Evolutionary conservation across 2,797 vertebrate species (phyloP).

Genomic region (Acanthurus leucopareius): DNA sequence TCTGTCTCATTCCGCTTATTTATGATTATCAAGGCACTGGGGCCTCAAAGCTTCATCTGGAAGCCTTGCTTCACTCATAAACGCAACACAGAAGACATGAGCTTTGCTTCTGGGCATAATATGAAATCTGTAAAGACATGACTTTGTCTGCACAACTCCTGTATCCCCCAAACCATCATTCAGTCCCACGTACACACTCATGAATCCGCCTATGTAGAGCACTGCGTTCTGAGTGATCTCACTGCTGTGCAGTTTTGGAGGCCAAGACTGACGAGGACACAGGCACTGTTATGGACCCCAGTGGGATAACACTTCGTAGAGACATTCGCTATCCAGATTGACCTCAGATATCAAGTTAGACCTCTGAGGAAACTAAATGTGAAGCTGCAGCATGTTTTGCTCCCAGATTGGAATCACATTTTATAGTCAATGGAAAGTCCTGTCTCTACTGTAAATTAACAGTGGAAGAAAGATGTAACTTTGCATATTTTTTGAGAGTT

Average conservation of each 20-base stretch:
- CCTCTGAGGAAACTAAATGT: constrained; percentile 39
- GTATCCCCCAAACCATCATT: constrained; percentile 1
- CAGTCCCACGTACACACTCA: constrained; percentile 1
- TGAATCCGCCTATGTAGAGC: constrained; percentile 15
- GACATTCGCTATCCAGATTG: constrained; percentile 36
- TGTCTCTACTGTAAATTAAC: constrained; percentile 23
- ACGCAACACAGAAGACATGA: constrained; percentile 34
- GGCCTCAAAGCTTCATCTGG: constrained; percentile 37
- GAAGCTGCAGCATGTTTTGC: constrained; percentile 46
- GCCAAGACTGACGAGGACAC: constrained; percentile 22
- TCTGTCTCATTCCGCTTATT: constrained; percentile 48
- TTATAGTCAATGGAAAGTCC: constrained; percentile 48
- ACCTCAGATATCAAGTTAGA: constrained; percentile 47
- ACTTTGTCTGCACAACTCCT: constrained; percentile 2
- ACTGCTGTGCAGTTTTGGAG: constrained; percentile 20
- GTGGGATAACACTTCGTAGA: constrained; percentile 40
- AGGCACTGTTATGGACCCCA: constrained; percentile 33
- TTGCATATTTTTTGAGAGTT: background rate
- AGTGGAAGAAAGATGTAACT: constrained; percentile 11
- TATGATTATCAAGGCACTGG: constrained; percentile 55
- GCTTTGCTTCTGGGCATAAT: constrained; percentile 25
- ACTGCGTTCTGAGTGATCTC: constrained; percentile 49
- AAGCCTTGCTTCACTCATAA: constrained; percentile 45
- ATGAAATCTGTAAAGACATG: constrained; percentile 9
- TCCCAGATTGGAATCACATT: constrained; percentile 40